These are phyloP conservation scores for Clarias batrachus DNA, from an alignment of 2,113 vertebrate genomes.

Conservation along the genomic window DNA sequence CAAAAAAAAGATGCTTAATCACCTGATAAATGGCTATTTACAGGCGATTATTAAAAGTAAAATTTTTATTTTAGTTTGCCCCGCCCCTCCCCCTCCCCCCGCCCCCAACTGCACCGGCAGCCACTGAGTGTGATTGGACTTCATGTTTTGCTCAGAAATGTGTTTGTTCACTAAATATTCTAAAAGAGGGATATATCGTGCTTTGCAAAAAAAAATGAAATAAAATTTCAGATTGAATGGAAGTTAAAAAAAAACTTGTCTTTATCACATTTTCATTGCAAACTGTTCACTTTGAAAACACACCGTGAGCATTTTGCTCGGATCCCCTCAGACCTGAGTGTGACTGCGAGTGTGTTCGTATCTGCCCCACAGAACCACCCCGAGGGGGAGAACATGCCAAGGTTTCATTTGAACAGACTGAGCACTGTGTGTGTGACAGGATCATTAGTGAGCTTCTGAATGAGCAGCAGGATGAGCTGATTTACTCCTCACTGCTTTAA, in stretches of 20 bases:
- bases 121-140: too few species aligned
- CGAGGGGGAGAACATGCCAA: not conserved
- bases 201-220: too few species aligned
- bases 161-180: too few species aligned
- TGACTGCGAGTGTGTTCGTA: not conserved
- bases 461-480: constrained; percentile 11
- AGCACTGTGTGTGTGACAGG: not conserved
- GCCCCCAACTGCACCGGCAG: too few species aligned
- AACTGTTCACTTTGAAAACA: not conserved
- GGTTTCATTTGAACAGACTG: not conserved
- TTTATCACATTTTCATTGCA: not conserved
- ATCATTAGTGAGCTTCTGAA: constrained; percentile 6
- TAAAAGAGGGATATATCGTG: too few species aligned
- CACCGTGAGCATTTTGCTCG: not conserved
- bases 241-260: not conserved
- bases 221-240: not conserved
- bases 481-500: not conserved
- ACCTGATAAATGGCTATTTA: too few species aligned
- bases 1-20: too few species aligned
- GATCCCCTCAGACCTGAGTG: not conserved
- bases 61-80: too few species aligned
- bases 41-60: too few species aligned
- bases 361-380: not conserved
- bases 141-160: too few species aligned
- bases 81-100: too few species aligned